phyloP scores from a whole-genome alignment of 2,113 vertebrate species.

The Cynopterus brachyotis region DNA sequence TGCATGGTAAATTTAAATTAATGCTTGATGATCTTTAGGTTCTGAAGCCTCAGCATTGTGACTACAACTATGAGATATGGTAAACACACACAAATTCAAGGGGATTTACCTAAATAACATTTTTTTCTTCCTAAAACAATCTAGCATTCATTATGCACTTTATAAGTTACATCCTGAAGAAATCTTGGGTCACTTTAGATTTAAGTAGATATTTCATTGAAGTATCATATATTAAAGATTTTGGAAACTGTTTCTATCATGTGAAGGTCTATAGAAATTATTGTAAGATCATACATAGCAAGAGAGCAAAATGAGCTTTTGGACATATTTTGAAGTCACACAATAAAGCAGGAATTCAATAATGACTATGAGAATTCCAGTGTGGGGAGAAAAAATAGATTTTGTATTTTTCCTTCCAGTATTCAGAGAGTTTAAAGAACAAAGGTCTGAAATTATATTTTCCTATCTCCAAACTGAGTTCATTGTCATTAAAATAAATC shows the following conservation, averaged over 20 bases:
- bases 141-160: not conserved
- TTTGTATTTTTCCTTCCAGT: not conserved
- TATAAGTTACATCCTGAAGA: not conserved
- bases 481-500: slow-evolving; percentile 45
- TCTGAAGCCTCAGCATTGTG: not conserved
- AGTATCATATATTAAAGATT: not conserved
- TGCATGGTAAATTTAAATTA: not conserved
- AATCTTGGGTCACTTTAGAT: not conserved
- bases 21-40: not conserved
- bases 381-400: not conserved
- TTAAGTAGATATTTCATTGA: not conserved
- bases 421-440: slow-evolving; percentile 41
- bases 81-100: not conserved
- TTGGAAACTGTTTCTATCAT: not conserved
- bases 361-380: slow-evolving; percentile 19
- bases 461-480: slow-evolving; percentile 60
- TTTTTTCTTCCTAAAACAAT: not conserved
- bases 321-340: slow-evolving; percentile 8
- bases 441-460: slow-evolving; percentile 47
- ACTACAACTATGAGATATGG: not conserved
- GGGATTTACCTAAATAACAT: not conserved
- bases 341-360: not conserved
- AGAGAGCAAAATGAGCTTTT: not conserved
- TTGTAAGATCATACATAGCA: not conserved
- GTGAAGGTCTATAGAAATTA: not conserved